Evolutionary conservation across 2,113 vertebrate genomes (phyloP), one percentile per base, ranked within the genome.

Genomic region (Syngnathus typhle): DNA sequence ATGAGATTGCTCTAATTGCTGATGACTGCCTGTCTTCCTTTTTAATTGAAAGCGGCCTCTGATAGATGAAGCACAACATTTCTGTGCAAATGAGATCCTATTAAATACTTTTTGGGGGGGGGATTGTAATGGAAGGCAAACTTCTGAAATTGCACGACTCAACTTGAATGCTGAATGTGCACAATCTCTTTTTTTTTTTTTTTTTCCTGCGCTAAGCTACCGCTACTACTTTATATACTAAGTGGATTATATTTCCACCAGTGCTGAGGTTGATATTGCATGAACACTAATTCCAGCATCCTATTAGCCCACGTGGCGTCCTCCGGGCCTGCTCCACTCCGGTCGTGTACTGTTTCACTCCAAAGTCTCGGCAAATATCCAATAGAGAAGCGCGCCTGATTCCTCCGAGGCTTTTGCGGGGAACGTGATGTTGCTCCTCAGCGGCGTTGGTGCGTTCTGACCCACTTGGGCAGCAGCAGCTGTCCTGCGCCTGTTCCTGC

Each of bases 171-270:
- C 72, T 69, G 71, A 71, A 49, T 67, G 63, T 68, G 37, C 55
- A 80, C 71, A 76, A 75, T 64, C 78, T 69, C 0, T 46, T 46
- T 43, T 43, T 43, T 12, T 68, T 16, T 27, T 41, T 68, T 39
- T 68, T 16, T 27, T 41, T 68, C 36, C 65, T 36, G 51, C 41
- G 15, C 39, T 74, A 60, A 82, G 56, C 43, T 66, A 49, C 66
- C 67, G 68, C 66, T 68, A 67, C 68, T 55, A 56, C 79, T 79
- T 70, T 68, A 58, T 65, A 46, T 38, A 59, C 73, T 85, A 85
- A 89, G 59, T 61, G 84, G 89, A 91, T 90, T 89, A 91, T 72
- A 80, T 80, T 80, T 82, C 46, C 70, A 71, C 66, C 72, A 60
- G 44, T 85, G 84, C 85, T 82, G 82, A 82, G 81, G 82, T 71